Evolutionary conservation across 30 jellyfish, hydroid and myxozoan genomes (phyloP).

Genomic region (Phacellophora camtschatica): DNA sequence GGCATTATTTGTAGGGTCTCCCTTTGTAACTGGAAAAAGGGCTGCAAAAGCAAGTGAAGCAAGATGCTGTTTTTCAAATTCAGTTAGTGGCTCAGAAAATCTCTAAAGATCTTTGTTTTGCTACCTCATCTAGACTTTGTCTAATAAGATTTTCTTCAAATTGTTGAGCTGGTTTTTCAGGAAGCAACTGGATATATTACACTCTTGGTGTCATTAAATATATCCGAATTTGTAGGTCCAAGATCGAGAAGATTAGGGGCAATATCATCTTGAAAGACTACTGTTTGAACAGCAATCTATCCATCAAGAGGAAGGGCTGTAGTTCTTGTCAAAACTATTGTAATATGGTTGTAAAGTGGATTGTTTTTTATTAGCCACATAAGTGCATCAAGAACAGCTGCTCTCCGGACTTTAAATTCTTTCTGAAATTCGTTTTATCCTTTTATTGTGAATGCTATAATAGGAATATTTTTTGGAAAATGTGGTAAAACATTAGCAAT

Average conservation of each 20-base stretch:
- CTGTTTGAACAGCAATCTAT: not conserved
- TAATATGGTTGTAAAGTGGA: not conserved
- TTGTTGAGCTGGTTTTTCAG: not conserved
- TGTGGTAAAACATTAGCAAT: not conserved
- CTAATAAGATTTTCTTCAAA: not conserved
- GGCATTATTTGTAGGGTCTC: slow-evolving; percentile 14
- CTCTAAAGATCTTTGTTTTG: no score
- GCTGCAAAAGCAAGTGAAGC: slow-evolving; percentile 57
- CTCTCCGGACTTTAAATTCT: not conserved
- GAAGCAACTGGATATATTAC: not conserved
- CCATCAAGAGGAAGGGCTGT: not conserved
- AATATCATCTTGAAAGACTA: not conserved
- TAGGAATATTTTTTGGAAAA: not conserved
- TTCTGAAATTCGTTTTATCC: not conserved
- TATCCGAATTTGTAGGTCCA: not conserved
- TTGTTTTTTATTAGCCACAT: not conserved
- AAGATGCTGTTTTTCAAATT: not conserved
- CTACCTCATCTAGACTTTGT: no score
- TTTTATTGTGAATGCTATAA: not conserved
- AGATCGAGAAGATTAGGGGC: not conserved
- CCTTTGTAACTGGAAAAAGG: slow-evolving; percentile 18
- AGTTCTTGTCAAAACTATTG: not conserved
- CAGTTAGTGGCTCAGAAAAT: slow-evolving; percentile 1
- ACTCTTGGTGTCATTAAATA: not conserved
- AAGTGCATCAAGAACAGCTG: not conserved